Evolutionary conservation across 1,140 invertebrate genomes (phyloP).

Genomic region (Vanessa atalanta): DNA sequence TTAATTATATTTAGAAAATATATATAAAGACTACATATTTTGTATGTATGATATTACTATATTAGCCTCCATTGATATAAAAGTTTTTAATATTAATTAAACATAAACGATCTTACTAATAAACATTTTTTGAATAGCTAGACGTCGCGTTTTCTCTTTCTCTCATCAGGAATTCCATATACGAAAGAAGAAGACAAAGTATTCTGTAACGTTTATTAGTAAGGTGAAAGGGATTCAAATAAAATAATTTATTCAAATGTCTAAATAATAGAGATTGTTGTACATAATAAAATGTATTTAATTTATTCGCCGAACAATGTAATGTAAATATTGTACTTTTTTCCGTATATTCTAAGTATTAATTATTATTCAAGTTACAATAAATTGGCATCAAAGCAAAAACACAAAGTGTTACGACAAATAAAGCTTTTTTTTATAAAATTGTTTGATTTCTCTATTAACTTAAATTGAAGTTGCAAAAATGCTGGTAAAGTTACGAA

Average conservation of each 20-base stretch:
- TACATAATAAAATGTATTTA: conserved; percentile 43
- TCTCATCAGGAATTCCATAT: no score
- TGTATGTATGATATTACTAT: neutral
- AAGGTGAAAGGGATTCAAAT: neutral
- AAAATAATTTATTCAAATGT: conserved; percentile 14
- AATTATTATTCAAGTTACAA: conserved; percentile 23
- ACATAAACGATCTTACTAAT: neutral
- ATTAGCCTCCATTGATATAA: conserved; percentile 7
- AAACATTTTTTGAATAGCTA: no score
- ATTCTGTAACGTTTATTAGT: no score
- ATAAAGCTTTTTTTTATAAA: conserved; percentile 66
- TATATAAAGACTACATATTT: neutral
- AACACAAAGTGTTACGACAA: conserved; percentile 70
- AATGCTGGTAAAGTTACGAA: no score
- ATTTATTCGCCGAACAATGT: conserved; percentile 37
- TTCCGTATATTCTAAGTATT: conserved; percentile 4
- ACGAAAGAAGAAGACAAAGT: no score
- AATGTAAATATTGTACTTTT: conserved; percentile 47
- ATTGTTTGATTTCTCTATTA: neutral
- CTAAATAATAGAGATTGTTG: conserved; percentile 35
- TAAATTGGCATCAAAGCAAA: conserved; percentile 39
- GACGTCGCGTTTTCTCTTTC: no score
- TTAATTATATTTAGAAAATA: no score
- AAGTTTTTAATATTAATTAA: neutral
- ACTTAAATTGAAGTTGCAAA: no score